Evolutionary conservation across 1,140 invertebrate species (phyloP).

Genomic region (Leptopilina clavipes): DNA sequence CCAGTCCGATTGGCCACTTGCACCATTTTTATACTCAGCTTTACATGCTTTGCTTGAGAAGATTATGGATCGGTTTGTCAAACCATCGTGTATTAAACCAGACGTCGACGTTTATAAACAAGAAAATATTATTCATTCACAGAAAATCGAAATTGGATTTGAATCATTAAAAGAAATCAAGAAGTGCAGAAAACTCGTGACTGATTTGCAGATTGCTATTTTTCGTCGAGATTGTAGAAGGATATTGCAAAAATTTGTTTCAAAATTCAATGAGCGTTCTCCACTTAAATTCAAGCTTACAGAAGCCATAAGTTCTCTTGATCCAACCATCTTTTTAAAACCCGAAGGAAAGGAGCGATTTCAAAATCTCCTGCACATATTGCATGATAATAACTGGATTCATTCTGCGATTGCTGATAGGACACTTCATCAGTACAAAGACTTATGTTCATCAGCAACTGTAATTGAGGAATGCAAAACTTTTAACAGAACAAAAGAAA

Average conservation of each 20-base stretch:
- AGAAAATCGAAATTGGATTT: conserved; percentile 40
- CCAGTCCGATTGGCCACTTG: conserved; percentile 46
- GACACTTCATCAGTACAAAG: conserved; percentile 25
- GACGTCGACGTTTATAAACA: conserved; percentile 37
- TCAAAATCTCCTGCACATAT: conserved; percentile 25
- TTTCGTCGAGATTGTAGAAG: not conserved
- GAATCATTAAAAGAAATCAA: conserved; percentile 1
- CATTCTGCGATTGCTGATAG: conserved; percentile 33
- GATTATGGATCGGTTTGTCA: conserved; percentile 41
- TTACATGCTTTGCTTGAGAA: conserved; percentile 36
- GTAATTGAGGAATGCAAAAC: conserved; percentile 28
- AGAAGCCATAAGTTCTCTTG: conserved; percentile 39
- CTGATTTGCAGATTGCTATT: not conserved
- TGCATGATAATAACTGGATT: conserved; percentile 36
- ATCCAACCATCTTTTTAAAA: conserved; percentile 1
- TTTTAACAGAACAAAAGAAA: conserved; percentile 35
- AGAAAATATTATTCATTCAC: conserved; percentile 36
- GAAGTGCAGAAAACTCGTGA: conserved; percentile 17
- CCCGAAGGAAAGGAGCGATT: not conserved
- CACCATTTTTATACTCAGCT: conserved; percentile 43
- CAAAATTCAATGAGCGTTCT: conserved; percentile 37
- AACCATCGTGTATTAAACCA: conserved; percentile 36
- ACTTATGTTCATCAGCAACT: conserved; percentile 5
- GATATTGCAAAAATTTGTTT: conserved; percentile 10
- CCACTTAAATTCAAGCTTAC: conserved; percentile 44